Conservation (phyloP, 2,113 vertebrate species). For the Natator depressus region DNA sequence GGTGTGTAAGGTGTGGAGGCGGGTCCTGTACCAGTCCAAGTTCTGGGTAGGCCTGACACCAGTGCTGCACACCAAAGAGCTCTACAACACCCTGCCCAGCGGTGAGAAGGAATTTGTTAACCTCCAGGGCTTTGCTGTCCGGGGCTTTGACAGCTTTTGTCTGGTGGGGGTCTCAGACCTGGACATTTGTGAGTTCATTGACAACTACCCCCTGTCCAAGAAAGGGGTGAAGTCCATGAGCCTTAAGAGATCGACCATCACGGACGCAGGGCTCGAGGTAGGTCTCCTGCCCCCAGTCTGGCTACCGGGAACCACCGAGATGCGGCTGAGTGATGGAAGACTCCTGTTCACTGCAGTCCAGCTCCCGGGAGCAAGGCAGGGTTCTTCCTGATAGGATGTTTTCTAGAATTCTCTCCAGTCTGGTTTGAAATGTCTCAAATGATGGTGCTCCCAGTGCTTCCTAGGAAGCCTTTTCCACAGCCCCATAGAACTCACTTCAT, state of each 20-base stretch:
- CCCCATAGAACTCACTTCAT: neutral
- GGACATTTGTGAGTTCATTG: conserved; percentile 99
- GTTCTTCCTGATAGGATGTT: neutral
- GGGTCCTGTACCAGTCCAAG: conserved; percentile 98
- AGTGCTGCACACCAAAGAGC: conserved; percentile 97
- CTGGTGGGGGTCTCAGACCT: conserved; percentile 97
- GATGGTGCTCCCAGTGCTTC: neutral
- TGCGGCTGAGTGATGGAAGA: neutral
- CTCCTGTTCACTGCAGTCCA: neutral
- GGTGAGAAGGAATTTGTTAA: conserved; percentile 98
- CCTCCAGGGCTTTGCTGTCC: conserved; percentile 93
- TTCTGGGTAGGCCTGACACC: conserved; percentile 97
- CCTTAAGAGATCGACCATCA: conserved; percentile 98
- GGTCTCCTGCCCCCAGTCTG: neutral
- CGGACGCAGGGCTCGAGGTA: conserved; percentile 96
- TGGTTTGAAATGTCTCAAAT: neutral
- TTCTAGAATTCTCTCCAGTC: neutral
- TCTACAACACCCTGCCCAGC: conserved; percentile 89
- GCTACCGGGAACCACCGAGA: neutral
- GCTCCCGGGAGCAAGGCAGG: neutral
- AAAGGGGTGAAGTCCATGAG: conserved; percentile 97
- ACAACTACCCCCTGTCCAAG: conserved; percentile 98
- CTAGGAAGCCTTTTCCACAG: neutral
- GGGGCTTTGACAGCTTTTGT: conserved; percentile 96
- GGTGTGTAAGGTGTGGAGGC: conserved; percentile 96